phyloP scores from a whole-genome alignment of 2,888 invertebrate genomes.

The Dolichomitus sp. region DNA sequence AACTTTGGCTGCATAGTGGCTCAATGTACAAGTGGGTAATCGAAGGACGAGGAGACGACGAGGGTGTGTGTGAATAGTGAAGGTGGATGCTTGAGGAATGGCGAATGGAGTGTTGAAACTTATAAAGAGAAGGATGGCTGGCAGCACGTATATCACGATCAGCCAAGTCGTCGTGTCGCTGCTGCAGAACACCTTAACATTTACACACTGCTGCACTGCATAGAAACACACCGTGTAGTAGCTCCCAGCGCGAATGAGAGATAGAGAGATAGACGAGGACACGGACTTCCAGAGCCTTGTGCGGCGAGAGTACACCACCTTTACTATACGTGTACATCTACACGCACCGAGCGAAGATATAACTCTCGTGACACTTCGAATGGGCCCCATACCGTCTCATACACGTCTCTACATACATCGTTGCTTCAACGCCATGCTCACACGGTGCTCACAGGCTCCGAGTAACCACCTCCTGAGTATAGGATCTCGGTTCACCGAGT shows the following conservation, averaged over 20 bases:
- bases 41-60: conserved; percentile 32
- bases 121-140: conserved; percentile 50
- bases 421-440: conserved; percentile 18
- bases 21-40: conserved; percentile 57
- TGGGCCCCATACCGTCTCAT: conserved; percentile 31
- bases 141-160: conserved; percentile 60
- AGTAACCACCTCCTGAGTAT: conserved; percentile 14
- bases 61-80: conserved; percentile 13
- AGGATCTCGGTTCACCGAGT: conserved; percentile 31
- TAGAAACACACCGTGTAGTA: conserved; percentile 7
- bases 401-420: conserved; percentile 30
- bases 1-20: conserved; percentile 33
- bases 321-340: background rate
- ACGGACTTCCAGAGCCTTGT: background rate
- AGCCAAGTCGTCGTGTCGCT: conserved; percentile 47
- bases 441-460: conserved; percentile 11
- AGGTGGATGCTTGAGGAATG: conserved; percentile 37
- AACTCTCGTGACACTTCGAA: conserved; percentile 63
- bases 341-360: conserved; percentile 36
- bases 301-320: conserved; percentile 13
- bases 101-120: conserved; percentile 55
- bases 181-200: conserved; percentile 33
- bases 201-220: conserved; percentile 33
- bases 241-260: conserved; percentile 37
- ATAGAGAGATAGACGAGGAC: conserved; percentile 59